These are phyloP conservation scores for Caerostris darwini DNA, from an alignment of 1,140 invertebrate species.

Conservation along the genomic window DNA sequence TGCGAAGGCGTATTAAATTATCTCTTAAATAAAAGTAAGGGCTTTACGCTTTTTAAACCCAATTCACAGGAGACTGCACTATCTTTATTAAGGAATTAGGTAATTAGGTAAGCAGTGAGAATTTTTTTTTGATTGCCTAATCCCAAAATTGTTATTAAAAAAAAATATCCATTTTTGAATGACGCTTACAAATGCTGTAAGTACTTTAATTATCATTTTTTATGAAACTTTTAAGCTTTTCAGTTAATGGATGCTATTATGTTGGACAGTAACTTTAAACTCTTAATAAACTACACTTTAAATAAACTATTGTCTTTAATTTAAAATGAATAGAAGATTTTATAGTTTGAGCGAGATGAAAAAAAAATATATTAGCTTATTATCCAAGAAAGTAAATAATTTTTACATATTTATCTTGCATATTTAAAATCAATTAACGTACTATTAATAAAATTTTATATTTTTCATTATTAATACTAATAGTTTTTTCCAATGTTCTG, in stretches of 20 bases:
- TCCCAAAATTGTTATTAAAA: background rate
- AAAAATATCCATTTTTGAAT: background rate
- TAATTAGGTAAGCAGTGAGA: background rate
- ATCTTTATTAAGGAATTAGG: background rate
- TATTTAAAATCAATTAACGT: too few relatives aligned
- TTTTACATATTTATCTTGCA: too few relatives aligned
- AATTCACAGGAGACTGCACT: slow-evolving; percentile 8
- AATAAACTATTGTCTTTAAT: too few relatives aligned
- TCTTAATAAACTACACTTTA: background rate
- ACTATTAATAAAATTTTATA: too few relatives aligned
- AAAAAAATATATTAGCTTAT: too few relatives aligned
- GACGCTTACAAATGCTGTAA: background rate
- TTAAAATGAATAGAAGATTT: too few relatives aligned
- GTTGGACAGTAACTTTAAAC: background rate
- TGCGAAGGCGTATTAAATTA: background rate
- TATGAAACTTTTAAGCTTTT: background rate
- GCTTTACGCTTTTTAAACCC: background rate
- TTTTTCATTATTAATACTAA: too few relatives aligned
- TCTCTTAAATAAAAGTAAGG: background rate
- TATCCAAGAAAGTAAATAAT: too few relatives aligned
- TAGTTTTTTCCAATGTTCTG: too few relatives aligned
- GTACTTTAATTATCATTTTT: background rate
- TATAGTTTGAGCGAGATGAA: too few relatives aligned
- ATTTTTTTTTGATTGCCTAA: background rate
- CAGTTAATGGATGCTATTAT: background rate